These are phyloP conservation scores for Pyxicephalus adspersus DNA, from an alignment of 2,113 vertebrate genomes.

Conservation along the genomic window DNA sequence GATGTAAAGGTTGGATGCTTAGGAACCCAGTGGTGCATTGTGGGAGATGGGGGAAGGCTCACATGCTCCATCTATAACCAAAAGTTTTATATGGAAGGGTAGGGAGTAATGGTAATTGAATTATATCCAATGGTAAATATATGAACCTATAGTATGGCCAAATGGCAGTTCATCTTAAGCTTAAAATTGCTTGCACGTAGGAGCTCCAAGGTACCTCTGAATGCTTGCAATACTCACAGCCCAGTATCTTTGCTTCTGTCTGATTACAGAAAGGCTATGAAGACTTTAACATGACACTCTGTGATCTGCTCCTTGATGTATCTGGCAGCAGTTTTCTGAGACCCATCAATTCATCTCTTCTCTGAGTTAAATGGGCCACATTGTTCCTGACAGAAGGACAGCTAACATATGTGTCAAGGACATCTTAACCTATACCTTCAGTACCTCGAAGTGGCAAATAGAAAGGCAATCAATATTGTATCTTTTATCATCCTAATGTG, in stretches of 20 bases:
- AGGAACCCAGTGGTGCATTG: too few species aligned
- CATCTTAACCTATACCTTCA: background rate
- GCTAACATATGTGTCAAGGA: conserved; percentile 14
- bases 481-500: background rate
- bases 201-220: background rate
- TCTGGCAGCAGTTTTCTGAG: background rate
- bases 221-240: background rate
- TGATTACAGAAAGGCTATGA: background rate
- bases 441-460: background rate
- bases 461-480: background rate
- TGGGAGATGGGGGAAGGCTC: too few species aligned
- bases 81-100: background rate
- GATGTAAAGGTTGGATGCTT: too few species aligned
- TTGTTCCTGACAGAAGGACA: background rate
- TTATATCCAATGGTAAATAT: too few species aligned
- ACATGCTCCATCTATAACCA: too few species aligned
- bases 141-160: too few species aligned
- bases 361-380: background rate
- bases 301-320: background rate
- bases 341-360: background rate
- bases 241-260: background rate
- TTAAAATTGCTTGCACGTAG: too few species aligned
- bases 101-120: too few species aligned
- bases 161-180: too few species aligned
- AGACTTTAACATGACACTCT: background rate